Percentiles rank a stretch among this genome's conserved stretches.
phyloP scores from a whole-genome alignment of 1,140 invertebrate species.

The Metaphire vulgaris region DNA sequence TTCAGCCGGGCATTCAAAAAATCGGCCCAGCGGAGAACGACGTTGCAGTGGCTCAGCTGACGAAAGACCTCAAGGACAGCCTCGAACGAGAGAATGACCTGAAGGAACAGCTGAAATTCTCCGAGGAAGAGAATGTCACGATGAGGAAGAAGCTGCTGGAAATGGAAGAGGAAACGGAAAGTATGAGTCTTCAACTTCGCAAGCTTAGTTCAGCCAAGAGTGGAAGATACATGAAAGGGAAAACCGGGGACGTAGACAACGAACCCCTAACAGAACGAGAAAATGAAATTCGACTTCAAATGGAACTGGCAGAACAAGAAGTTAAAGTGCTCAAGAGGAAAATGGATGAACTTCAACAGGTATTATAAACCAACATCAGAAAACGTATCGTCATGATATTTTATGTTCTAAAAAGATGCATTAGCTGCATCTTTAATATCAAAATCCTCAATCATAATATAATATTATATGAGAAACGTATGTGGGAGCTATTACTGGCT shows the following conservation, averaged over 20 bases:
- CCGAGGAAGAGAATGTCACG: slow-evolving; percentile 76
- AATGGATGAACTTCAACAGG: slow-evolving; percentile 71
- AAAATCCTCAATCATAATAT: too few relatives aligned
- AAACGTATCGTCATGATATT: too few relatives aligned
- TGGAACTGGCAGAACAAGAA: slow-evolving; percentile 83
- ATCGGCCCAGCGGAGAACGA: background rate
- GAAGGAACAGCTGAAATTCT: slow-evolving; percentile 78
- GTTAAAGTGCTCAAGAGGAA: slow-evolving; percentile 70
- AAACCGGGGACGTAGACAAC: slow-evolving; percentile 24
- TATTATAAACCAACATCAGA: too few relatives aligned
- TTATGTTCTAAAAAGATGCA: too few relatives aligned
- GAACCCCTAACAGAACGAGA: slow-evolving; percentile 31
- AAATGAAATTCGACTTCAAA: slow-evolving; percentile 66
- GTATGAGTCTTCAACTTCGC: slow-evolving; percentile 80
- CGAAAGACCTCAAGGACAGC: slow-evolving; percentile 79
- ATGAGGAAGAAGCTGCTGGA: slow-evolving; percentile 75
- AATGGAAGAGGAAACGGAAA: slow-evolving; percentile 89
- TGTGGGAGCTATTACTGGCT: too few relatives aligned
- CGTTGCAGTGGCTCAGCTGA: slow-evolving; percentile 56
- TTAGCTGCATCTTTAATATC: too few relatives aligned
- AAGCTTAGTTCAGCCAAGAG: slow-evolving; percentile 66
- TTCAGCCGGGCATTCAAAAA: background rate
- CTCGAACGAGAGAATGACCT: slow-evolving; percentile 86
- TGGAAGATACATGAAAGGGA: slow-evolving; percentile 17
- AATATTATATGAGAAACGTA: too few relatives aligned